Percentiles rank a stretch among this genome's conserved stretches.
phyloP scores from a whole-genome alignment of 2,888 invertebrate genomes.

The Sarcophaga caerulescens region DNA sequence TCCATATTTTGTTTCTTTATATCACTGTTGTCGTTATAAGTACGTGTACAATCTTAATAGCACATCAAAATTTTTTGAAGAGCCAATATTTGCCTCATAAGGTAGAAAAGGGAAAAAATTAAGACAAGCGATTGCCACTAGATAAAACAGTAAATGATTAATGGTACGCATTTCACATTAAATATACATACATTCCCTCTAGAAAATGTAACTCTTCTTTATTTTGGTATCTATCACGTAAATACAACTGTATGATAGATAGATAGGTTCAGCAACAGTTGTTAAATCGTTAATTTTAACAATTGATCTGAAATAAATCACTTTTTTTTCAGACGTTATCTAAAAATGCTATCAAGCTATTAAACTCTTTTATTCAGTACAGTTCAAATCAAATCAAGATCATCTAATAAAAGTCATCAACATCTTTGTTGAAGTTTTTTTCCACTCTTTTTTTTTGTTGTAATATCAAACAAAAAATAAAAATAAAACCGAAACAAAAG shows the following conservation, averaged over 20 bases:
- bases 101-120: too few relatives aligned
- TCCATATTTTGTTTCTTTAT: too few relatives aligned
- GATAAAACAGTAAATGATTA: too few relatives aligned
- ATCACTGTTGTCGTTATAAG: too few relatives aligned
- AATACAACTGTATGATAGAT: not conserved
- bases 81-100: too few relatives aligned
- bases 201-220: not conserved
- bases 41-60: too few relatives aligned
- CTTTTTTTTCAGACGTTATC: not conserved
- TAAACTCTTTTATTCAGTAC: not conserved
- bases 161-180: too few relatives aligned
- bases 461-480: not conserved
- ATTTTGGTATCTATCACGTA: not conserved
- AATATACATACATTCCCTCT: too few relatives aligned
- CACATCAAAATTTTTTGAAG: too few relatives aligned
- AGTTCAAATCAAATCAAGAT: conserved; percentile 6
- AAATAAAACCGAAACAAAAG: not conserved
- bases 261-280: too few relatives aligned
- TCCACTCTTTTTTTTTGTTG: not conserved
- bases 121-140: too few relatives aligned
- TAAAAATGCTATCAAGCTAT: not conserved
- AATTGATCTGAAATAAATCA: too few relatives aligned
- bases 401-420: not conserved
- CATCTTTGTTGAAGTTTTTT: not conserved
- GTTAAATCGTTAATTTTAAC: not conserved